Base-by-base conservation (phyloP, 2,888 invertebrate species). In the Drosophila nr. perissopoda region DNA sequence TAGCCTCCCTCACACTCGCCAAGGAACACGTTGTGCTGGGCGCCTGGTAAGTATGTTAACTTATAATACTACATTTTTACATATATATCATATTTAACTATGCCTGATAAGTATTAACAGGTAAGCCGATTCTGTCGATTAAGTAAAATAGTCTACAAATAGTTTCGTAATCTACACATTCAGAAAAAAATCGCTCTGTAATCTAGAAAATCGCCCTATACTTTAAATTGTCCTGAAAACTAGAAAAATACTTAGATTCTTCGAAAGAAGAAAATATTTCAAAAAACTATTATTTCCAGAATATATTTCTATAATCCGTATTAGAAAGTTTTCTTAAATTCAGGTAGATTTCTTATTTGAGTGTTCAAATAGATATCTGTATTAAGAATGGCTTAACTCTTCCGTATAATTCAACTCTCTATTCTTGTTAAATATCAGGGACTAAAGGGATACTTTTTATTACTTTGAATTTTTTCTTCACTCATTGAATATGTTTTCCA, bases 1-100 rank as follows among this genome's bases (percentile, higher is more conserved):
- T 63, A 18, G 62, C 63, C 27, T 62, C 81, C 11, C n/a, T 80
- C 2, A 63, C 68, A 2, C 45, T 69, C 2, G 51, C 27, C 25
- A 60, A 63, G 61, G 77, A 76, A 2, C 52, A n/a, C 7, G 18
- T 16, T 4, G 3, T 54, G 13, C 53, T 61, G 10, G 29, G 21
- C 21, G 31, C 53, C 18, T 74, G 76, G 76, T 80, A 36, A 45
- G 62, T 49, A 16, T 1, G 18, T 10, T 13, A 45, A 21, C 13
- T 21, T 42, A 10, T 4, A 11, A n/a, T 40, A 2, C 10, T 11
- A n/a, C 0, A n/a, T 40, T 11, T 40, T 10, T 40, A n/a, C n/a
- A 10, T 10, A n/a, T 11, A 21, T 21, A 21, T 42, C 11, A 0
- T 2, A 8, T 11, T n/a, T 11, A n/a, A 10, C 10, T 4, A 4